Evolutionary conservation across 2,113 vertebrate genomes (phyloP), one percentile per base, ranked within the genome.

Genomic region (Hypomesus transpacificus): DNA sequence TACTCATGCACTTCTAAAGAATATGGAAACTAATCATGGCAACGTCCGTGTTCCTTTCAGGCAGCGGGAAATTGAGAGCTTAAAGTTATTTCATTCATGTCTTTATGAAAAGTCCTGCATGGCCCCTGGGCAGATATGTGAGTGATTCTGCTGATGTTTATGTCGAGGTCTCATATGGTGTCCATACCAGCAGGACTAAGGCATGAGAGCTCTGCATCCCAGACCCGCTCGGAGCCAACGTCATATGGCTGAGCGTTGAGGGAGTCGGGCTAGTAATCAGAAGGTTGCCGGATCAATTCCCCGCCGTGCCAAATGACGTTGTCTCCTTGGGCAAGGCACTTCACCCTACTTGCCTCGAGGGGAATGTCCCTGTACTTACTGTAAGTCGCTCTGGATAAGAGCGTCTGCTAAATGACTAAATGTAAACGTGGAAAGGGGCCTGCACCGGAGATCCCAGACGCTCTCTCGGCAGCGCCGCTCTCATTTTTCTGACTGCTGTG

Each of bases 21-120:
- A 76, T 73, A 64, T 31, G 60, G 52, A 18, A 46, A 28, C 50
- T 66, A 68, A 82, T 81, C 72, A 70, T 54, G 77, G 64, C 72
- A 70, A 79, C 70, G 76, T 71, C 80, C 18, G 51, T 1, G 3
- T 63, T 79, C 76, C 67, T 86, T 59, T 77, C 63, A 69, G 80
- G 77, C 51, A 7, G 53, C 34, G 70, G 82, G 78, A 76, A 83
- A 80, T 83, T 85, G 77, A 70, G 66, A 79, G 82, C 67, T 89
- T 85, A 78, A 8, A 56, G 73, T 1, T 11, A 71, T 75, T 86
- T 84, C 21, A 74, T 69, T 76, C 26, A 54, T 75, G 68, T 74
- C 68, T 78, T 80, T 73, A 80, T 80, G 26, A 66, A 53, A 69
- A 64, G 24, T 66, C 74, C 70, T 73, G 60, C 61, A 67, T 61